A percentile compares a stretch with the other conserved stretches of the same genome.
These are phyloP conservation scores for Tetramorium alpestre DNA, from an alignment of 1,140 invertebrate species.

Conservation along the genomic window DNA sequence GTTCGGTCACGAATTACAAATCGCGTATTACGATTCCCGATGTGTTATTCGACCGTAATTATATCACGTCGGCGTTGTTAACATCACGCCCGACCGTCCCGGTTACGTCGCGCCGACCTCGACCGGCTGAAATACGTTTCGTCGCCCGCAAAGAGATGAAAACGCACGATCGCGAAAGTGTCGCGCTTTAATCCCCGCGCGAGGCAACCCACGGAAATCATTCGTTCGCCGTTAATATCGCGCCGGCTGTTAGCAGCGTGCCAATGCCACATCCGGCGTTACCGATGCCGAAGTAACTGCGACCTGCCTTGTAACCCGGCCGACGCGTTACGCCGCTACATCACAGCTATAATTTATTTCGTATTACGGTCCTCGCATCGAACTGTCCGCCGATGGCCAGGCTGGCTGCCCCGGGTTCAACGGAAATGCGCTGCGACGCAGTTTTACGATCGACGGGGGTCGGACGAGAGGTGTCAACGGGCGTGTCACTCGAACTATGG, in stretches of 20 bases:
- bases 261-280: background rate
- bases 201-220: background rate
- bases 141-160: background rate
- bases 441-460: constrained; percentile 48
- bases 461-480: constrained; percentile 38
- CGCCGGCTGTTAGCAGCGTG: background rate
- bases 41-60: constrained; percentile 55
- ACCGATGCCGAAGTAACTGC: background rate
- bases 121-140: background rate
- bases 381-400: constrained; percentile 31
- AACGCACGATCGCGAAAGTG: background rate
- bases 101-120: constrained; percentile 15
- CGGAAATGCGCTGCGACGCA: constrained; percentile 20
- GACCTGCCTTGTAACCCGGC: constrained; percentile 25
- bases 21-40: constrained; percentile 58
- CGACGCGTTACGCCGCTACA: constrained; percentile 42
- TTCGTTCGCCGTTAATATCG: constrained; percentile 17
- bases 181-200: constrained; percentile 4
- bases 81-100: background rate
- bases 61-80: constrained; percentile 42
- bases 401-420: constrained; percentile 16
- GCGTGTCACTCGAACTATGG: constrained; percentile 7
- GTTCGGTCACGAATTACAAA: constrained; percentile 57
- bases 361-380: constrained; percentile 52
- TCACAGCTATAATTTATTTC: constrained; percentile 56